Evolutionary conservation across 2,888 invertebrate species (phyloP).

Genomic region (Microctonus brassicae): DNA sequence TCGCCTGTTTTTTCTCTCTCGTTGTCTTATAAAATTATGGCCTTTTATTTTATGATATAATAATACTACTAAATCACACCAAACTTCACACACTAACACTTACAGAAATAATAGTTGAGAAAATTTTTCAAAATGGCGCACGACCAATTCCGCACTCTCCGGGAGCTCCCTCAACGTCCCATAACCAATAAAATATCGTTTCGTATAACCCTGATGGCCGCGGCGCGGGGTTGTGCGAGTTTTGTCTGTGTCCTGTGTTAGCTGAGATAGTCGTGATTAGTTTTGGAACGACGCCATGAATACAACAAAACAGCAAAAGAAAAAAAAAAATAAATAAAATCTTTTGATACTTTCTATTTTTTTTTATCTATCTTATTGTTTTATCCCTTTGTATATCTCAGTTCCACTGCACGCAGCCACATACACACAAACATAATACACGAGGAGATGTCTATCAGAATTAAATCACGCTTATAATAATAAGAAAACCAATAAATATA

Average conservation of each 20-base stretch:
- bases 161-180: conserved; percentile 44
- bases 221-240: conserved; percentile 16
- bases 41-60: background rate
- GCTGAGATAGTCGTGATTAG: background rate
- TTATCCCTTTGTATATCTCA: background rate
- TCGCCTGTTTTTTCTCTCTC: no score
- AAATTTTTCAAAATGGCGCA: conserved; percentile 69
- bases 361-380: background rate
- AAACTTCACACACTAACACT: conserved; percentile 33
- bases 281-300: background rate
- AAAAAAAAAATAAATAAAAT: background rate
- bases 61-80: conserved; percentile 28
- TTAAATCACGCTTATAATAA: background rate
- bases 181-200: conserved; percentile 47
- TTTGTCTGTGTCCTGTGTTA: background rate
- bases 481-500: background rate
- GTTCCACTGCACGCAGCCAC: background rate
- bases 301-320: background rate
- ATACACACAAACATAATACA: background rate
- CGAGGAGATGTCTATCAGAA: background rate
- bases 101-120: conserved; percentile 49
- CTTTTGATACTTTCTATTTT: background rate
- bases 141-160: conserved; percentile 37
- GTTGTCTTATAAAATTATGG: background rate
- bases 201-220: conserved; percentile 28